These are phyloP conservation scores for Hassar affinis DNA, from an alignment of 2,113 vertebrate genomes.

Conservation along the genomic window DNA sequence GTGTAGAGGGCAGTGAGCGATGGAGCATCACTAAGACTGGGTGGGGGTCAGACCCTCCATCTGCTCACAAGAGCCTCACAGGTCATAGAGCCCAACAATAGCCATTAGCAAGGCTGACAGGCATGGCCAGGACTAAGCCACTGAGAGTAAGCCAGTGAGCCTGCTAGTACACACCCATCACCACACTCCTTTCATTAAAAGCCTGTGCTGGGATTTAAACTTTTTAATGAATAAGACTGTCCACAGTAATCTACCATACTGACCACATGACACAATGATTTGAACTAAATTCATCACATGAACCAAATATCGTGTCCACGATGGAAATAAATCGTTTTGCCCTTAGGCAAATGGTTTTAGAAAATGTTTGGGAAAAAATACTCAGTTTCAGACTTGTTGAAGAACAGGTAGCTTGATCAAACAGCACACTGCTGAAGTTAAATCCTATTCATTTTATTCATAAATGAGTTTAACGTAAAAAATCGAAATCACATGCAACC, in stretches of 20 bases:
- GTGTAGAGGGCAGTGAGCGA: slow-evolving; percentile 48
- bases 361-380: background rate
- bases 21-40: slow-evolving; percentile 51
- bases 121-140: slow-evolving; percentile 41
- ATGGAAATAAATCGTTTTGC: background rate
- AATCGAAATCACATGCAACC: background rate
- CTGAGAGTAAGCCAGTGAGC: slow-evolving; percentile 12
- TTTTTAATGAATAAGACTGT: background rate
- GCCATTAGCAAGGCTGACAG: slow-evolving; percentile 58
- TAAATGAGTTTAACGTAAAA: background rate
- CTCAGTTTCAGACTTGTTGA: background rate
- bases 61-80: slow-evolving; percentile 54
- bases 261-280: background rate
- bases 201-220: slow-evolving; percentile 36
- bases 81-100: slow-evolving; percentile 53
- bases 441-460: background rate
- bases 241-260: background rate
- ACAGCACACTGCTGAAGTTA: background rate
- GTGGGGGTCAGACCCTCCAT: slow-evolving; percentile 56
- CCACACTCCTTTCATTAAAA: slow-evolving; percentile 37
- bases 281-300: background rate
- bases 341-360: background rate
- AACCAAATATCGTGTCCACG: background rate
- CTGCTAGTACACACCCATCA: background rate
- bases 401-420: background rate